Percentiles rank a stretch among this genome's conserved stretches.
phyloP scores from a whole-genome alignment of 2,888 invertebrate species.

The Allolobophora icterica region DNA sequence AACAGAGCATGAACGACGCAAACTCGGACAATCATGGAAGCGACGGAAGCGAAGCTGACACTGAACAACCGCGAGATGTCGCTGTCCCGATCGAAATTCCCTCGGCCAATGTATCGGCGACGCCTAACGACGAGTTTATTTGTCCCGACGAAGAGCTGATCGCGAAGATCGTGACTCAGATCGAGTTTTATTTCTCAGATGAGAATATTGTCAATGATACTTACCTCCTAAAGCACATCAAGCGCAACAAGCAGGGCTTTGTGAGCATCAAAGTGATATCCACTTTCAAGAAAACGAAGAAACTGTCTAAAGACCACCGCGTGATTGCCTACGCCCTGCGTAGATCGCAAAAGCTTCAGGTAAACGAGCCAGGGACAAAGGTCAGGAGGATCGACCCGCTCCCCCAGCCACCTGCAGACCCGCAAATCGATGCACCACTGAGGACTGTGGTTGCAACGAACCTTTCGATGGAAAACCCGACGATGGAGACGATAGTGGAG shows the following conservation, averaged over 20 bases:
- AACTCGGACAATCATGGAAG: conserved; percentile 14
- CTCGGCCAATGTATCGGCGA: too few relatives aligned
- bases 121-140: conserved; percentile 50
- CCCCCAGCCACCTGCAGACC: conserved; percentile 61
- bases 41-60: conserved; percentile 18
- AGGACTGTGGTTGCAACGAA: conserved; percentile 86
- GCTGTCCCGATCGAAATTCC: not conserved
- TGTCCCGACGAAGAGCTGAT: conserved; percentile 58
- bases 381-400: conserved; percentile 82
- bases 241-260: conserved; percentile 92
- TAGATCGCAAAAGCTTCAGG: conserved; percentile 80
- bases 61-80: not conserved
- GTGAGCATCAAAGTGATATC: conserved; percentile 92
- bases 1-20: not conserved
- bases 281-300: conserved; percentile 92
- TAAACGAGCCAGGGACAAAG: conserved; percentile 89
- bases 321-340: conserved; percentile 86
- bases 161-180: conserved; percentile 66
- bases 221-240: conserved; percentile 90
- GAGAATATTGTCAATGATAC: conserved; percentile 93
- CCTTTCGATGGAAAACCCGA: conserved; percentile 82
- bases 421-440: conserved; percentile 89
- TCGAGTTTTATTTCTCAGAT: conserved; percentile 94
- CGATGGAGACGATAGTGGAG: conserved; percentile 89
- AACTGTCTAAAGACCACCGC: conserved; percentile 90